Base-by-base conservation (phyloP, 2,888 invertebrate species). In the Troides oblongomaculatus region DNA sequence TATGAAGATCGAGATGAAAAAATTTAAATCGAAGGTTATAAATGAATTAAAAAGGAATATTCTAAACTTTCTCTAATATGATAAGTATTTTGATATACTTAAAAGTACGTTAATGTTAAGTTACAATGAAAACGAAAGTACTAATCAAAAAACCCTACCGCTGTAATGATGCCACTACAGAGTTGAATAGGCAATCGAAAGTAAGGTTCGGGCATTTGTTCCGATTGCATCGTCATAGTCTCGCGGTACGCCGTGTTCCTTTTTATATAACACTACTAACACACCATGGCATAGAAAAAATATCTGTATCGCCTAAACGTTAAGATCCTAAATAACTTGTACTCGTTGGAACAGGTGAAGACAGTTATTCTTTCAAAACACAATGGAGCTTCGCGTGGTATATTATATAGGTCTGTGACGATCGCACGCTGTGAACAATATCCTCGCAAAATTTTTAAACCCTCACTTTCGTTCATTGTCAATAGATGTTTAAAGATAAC, bases 361-460 rank as follows among this genome's bases (percentile, higher is more conserved):
- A 64, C 66, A 46, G 61, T 69, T 68, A 53, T 68, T 53, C 30
- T 30, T 69, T 39, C 5, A 1, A 21, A 63, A 60, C 46, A 72
- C 72, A 72, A 69, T 73, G 69, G 68, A 50, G 61, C 64, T 64
- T 69, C 68, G 66, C 71, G 63, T 68, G 66, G 66, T 63, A 75
- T 74, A 77, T 75, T 73, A 76, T 75, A 73, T 73, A 72, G 74
- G 74, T 66, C 23, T 21, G 60, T 43, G 68, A 63, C 64, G 75
- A 75, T 74, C 80, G 84, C 90, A 84, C 79, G 89, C 90, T 88
- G 91, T 78, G 91, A 89, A 88, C 88, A 88, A 91, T 91, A 86
- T 88, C 83, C 82, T 86, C 80, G 89, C 87, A 83, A 87, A 90
- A 86, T 86, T 88, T 89, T 88, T 84, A 81, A 85, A 86, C 79